Conservation (phyloP, 2,888 invertebrate species). For the Sussaba pulchella region DNA sequence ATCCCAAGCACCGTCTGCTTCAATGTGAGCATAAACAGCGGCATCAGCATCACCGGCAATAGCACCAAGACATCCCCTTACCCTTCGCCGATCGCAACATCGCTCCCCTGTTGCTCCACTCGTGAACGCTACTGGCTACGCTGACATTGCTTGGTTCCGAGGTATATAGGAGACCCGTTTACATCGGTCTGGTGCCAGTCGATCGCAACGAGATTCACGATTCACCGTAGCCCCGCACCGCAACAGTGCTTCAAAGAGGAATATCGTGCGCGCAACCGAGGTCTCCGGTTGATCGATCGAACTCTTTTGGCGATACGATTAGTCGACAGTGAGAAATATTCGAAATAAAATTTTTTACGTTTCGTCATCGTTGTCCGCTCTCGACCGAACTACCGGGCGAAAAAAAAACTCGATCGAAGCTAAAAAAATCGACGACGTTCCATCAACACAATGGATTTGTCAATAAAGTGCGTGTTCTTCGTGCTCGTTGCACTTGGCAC, state of each 20-base stretch:
- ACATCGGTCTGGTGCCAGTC: conserved; percentile 68
- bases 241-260: conserved; percentile 40
- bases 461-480: conserved; percentile 66
- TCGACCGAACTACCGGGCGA: no score
- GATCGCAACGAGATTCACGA: conserved; percentile 67
- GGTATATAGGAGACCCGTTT: conserved; percentile 69
- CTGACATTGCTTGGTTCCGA: conserved; percentile 39
- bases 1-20: conserved; percentile 5
- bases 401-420: neutral
- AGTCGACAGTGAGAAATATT: neutral
- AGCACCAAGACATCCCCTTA: conserved; percentile 48
- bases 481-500: conserved; percentile 62
- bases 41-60: conserved; percentile 39
- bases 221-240: conserved; percentile 49
- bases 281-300: conserved; percentile 7
- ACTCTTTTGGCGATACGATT: conserved; percentile 15
- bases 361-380: neutral
- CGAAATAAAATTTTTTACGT: no score
- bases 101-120: conserved; percentile 57
- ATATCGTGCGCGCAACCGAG: conserved; percentile 49
- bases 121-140: conserved; percentile 33
- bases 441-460: conserved; percentile 52
- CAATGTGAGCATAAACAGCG: neutral
- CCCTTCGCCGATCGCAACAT: conserved; percentile 47
- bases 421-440: neutral